Evolutionary conservation across 1,140 invertebrate genomes (phyloP).

Genomic region (Drosophila trapezifrons): DNA sequence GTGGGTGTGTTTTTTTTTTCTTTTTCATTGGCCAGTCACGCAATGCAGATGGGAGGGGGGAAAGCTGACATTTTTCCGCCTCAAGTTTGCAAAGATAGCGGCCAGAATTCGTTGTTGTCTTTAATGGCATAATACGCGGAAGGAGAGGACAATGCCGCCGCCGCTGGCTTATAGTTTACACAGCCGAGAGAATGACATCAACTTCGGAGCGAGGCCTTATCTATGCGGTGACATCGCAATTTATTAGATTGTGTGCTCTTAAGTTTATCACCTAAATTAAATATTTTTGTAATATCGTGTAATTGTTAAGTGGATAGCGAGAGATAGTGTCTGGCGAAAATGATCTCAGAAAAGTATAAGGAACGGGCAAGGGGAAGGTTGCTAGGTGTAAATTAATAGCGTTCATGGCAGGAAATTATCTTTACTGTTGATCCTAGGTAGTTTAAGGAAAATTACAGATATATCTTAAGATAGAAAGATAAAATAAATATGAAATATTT

Average conservation of each 20-base stretch:
- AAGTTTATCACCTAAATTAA: conserved; percentile 56
- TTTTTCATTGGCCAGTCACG: conserved; percentile 58
- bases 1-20: conserved; percentile 51
- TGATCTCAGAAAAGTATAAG: conserved; percentile 19
- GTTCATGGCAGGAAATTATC: background rate
- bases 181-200: conserved; percentile 50
- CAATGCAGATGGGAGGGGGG: conserved; percentile 64
- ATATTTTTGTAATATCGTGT: conserved; percentile 45
- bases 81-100: conserved; percentile 39
- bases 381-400: conserved; percentile 9
- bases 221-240: conserved; percentile 51
- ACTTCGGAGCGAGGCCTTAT: conserved; percentile 39
- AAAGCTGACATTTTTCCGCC: conserved; percentile 35
- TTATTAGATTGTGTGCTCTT: conserved; percentile 63
- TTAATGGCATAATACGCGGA: conserved; percentile 30
- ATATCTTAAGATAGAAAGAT: background rate
- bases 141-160: conserved; percentile 5
- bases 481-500: background rate
- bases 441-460: background rate
- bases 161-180: background rate
- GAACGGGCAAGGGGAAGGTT: background rate
- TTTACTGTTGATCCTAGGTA: background rate
- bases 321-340: conserved; percentile 12
- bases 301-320: conserved; percentile 21
- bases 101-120: conserved; percentile 23